These are phyloP conservation scores for Pipa parva DNA, from an alignment of 2,113 vertebrate genomes.

Conservation along the genomic window DNA sequence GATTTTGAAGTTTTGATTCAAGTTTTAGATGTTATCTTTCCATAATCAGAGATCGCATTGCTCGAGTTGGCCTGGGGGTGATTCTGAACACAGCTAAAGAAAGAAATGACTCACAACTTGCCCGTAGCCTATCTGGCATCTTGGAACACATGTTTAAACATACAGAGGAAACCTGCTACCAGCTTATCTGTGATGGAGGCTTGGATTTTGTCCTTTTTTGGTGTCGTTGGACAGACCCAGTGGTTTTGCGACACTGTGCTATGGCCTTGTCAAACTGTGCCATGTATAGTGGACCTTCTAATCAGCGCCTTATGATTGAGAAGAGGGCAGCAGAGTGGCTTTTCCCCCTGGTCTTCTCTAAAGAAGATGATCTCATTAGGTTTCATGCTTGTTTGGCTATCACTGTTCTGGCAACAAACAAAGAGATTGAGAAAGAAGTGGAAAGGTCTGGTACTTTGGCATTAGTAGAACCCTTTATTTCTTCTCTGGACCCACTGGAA, in stretches of 20 bases:
- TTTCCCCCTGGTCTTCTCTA: slow-evolving; percentile 91
- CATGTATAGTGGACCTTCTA: slow-evolving; percentile 86
- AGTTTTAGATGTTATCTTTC: not conserved
- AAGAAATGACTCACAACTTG: slow-evolving; percentile 78
- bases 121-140: slow-evolving; percentile 80
- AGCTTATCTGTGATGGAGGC: slow-evolving; percentile 82
- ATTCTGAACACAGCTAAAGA: slow-evolving; percentile 85
- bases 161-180: slow-evolving; percentile 85
- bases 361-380: slow-evolving; percentile 84
- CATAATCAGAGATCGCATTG: slow-evolving; percentile 78
- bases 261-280: slow-evolving; percentile 92
- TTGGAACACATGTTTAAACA: slow-evolving; percentile 99
- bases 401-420: slow-evolving; percentile 84
- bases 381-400: slow-evolving; percentile 91
- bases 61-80: slow-evolving; percentile 84
- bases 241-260: slow-evolving; percentile 86
- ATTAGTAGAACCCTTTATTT: slow-evolving; percentile 91
- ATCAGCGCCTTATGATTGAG: slow-evolving; percentile 90
- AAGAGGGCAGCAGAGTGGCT: slow-evolving; percentile 92
- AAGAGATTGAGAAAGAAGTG: slow-evolving; percentile 91
- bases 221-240: slow-evolving; percentile 84
- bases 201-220: slow-evolving; percentile 89
- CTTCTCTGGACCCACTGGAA: slow-evolving; percentile 81
- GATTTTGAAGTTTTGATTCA: no score
- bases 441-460: slow-evolving; percentile 91